Evolutionary conservation across 2,797 vertebrate species (phyloP).

Genomic region (Neomorphus geoffroyi): DNA sequence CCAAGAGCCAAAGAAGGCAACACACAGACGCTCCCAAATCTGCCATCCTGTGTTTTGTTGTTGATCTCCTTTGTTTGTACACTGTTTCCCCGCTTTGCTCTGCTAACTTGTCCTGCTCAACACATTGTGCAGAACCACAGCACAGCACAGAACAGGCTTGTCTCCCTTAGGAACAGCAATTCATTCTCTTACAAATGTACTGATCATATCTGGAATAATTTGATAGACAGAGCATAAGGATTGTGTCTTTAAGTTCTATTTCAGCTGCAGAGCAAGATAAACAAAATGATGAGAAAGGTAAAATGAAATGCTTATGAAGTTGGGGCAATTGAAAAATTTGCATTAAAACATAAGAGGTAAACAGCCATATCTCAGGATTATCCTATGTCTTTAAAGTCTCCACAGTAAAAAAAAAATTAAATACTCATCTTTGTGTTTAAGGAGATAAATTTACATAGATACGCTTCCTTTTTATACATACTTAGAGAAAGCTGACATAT

Average conservation of each 20-base stretch:
- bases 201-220: background rate
- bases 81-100: background rate
- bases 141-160: too few relatives aligned
- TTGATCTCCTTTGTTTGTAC: background rate
- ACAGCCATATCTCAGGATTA: background rate
- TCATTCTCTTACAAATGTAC: background rate
- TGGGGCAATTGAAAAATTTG: background rate
- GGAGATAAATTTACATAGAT: background rate
- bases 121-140: background rate
- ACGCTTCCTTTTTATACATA: background rate
- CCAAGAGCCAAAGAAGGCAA: background rate
- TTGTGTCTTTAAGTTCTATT: background rate
- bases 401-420: background rate
- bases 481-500: background rate
- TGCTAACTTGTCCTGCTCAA: background rate
- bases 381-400: background rate
- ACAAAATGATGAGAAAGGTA: constrained; percentile 11
- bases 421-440: background rate
- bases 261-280: background rate
- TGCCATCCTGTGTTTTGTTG: background rate
- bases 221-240: background rate
- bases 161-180: background rate
- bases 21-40: too few relatives aligned
- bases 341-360: background rate
- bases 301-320: background rate